Percentiles rank a stretch among this genome's conserved stretches.
phyloP scores from a whole-genome alignment of 2,113 vertebrate species.

The Pelecanoides urinatrix region DNA sequence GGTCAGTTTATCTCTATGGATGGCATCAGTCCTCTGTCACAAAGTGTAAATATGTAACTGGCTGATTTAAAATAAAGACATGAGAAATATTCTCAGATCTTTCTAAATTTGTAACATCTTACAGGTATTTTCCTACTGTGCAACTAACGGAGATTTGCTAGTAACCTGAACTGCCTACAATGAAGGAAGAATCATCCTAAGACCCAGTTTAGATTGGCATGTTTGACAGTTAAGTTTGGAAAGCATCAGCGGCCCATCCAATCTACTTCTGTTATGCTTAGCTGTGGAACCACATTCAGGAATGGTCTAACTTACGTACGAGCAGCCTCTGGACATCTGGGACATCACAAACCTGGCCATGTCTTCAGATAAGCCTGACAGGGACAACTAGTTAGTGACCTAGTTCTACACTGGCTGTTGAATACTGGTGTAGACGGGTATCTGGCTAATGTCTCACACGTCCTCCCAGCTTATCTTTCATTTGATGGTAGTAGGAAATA shows the following conservation, averaged over 20 bases:
- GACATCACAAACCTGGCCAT: neutral
- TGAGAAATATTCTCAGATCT: neutral
- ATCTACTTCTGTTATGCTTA: neutral
- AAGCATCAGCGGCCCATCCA: neutral
- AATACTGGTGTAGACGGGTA: neutral
- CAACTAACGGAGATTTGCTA: neutral
- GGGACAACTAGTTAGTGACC: neutral
- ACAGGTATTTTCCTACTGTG: neutral
- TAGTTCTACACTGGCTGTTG: neutral
- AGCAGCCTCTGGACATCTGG: neutral
- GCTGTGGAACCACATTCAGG: neutral
- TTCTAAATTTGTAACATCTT: neutral
- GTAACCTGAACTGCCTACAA: neutral
- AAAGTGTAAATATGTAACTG: neutral
- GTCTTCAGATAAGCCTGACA: neutral
- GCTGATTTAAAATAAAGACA: neutral
- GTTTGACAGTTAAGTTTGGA: neutral
- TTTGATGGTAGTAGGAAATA: neutral
- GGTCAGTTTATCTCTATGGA: neutral
- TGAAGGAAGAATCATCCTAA: neutral
- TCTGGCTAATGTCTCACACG: neutral
- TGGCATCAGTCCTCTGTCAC: neutral
- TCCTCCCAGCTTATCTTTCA: neutral
- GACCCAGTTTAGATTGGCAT: neutral
- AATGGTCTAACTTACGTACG: accelerated